phyloP scores from a whole-genome alignment of 1,140 invertebrate genomes.

The Lamellibrachia luymesi region DNA sequence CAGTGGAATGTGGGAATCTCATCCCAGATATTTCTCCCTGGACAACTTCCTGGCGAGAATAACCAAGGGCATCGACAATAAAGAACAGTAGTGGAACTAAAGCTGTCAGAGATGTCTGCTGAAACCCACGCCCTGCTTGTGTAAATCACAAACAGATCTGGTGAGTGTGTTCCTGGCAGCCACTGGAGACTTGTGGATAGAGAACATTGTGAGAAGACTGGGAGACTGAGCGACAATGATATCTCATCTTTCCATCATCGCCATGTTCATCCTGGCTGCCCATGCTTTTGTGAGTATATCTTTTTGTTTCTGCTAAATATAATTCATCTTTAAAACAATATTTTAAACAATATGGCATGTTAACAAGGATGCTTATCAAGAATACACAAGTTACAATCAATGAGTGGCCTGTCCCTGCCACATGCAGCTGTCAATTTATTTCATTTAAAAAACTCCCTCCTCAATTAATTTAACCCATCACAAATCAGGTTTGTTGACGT shows the following conservation, averaged over 20 bases:
- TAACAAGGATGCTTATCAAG: too few species aligned
- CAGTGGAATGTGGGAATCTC: not conserved
- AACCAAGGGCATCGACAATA: not conserved
- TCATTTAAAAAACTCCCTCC: too few species aligned
- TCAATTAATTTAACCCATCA: too few species aligned
- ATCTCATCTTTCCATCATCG: not conserved
- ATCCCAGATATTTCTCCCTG: not conserved
- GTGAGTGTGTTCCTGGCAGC: not conserved
- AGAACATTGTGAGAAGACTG: not conserved
- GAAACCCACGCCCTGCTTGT: not conserved
- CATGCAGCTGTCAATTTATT: too few species aligned
- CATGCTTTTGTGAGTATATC: not conserved
- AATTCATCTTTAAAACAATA: too few species aligned
- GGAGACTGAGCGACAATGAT: not conserved
- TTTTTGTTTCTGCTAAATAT: not conserved
- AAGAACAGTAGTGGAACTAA: not conserved
- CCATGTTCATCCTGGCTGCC: not conserved
- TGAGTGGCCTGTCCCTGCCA: too few species aligned
- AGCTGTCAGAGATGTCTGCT: not conserved
- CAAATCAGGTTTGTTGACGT: too few species aligned
- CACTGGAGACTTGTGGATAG: not conserved
- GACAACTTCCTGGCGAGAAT: not conserved
- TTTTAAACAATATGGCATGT: too few species aligned
- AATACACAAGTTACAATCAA: too few species aligned
- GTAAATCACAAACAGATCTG: not conserved